A percentile compares a stretch with the other conserved stretches of the same genome.
phyloP scores from a whole-genome alignment of 2,113 vertebrate species.

The Dipodomys stephensi region DNA sequence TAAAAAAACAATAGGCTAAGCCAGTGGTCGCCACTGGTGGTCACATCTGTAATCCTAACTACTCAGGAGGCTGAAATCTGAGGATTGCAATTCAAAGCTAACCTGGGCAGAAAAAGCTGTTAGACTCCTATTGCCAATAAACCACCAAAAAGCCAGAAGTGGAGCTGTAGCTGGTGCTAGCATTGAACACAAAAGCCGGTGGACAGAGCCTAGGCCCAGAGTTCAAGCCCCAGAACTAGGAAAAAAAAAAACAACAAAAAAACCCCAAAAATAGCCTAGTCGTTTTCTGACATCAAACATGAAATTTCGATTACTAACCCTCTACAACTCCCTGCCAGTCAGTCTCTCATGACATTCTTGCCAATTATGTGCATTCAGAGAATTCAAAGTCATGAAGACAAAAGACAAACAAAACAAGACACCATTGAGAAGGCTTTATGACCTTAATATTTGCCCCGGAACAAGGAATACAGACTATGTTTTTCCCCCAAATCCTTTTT shows the following conservation, averaged over 20 bases:
- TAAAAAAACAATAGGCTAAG: background rate
- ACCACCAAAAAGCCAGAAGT: no score
- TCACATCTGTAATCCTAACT: no score
- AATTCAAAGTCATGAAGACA: constrained; percentile 18
- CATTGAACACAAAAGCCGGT: no score
- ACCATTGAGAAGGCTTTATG: background rate
- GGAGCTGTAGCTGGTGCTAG: no score
- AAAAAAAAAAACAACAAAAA: no score
- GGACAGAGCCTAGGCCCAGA: no score
- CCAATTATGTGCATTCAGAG: background rate
- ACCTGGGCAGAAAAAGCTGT: no score
- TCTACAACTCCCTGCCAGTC: background rate
- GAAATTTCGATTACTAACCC: background rate
- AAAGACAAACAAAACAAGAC: constrained; percentile 1
- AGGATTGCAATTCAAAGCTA: no score
- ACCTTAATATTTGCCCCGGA: constrained; percentile 5
- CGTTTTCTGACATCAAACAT: background rate
- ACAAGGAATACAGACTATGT: background rate
- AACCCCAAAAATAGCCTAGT: background rate
- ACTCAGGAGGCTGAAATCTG: no score
- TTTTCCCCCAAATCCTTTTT: background rate
- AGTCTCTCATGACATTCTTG: background rate
- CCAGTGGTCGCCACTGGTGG: no score
- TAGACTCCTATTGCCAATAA: no score
- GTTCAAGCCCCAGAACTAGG: no score